Evolutionary conservation across 2,797 vertebrate genomes (phyloP).

Genomic region (Macropodus opercularis): DNA sequence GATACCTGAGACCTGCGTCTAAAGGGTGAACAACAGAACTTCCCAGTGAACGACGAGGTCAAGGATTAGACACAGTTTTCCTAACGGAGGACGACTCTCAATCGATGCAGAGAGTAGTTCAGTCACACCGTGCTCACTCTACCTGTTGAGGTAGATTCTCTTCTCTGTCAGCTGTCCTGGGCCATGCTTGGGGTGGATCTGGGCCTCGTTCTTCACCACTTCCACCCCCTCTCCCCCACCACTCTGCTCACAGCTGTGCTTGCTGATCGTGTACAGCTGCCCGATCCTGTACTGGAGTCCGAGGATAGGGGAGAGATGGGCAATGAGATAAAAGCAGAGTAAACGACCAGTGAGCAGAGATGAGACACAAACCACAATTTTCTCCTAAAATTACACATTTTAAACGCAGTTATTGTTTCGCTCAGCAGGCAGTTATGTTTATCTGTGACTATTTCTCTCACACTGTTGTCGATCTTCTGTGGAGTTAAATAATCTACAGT

Average conservation of each 20-base stretch:
- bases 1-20: conserved; percentile 10
- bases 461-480: too few relatives aligned
- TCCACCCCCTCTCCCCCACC: conserved; percentile 85
- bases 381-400: conserved; percentile 9
- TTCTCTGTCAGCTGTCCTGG: conserved; percentile 84
- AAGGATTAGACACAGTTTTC: conserved; percentile 33
- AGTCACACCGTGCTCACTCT: too few relatives aligned
- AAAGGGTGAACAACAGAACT: conserved; percentile 8
- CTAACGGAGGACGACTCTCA: conserved; percentile 9
- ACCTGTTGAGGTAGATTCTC: conserved; percentile 86
- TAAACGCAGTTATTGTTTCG: conserved; percentile 8
- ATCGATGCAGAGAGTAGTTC: conserved; percentile 21
- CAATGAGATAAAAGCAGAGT: not conserved
- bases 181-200: conserved; percentile 79
- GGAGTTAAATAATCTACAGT: not conserved
- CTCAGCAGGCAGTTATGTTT: conserved; percentile 1
- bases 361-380: conserved; percentile 15
- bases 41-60: conserved; percentile 26
- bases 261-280: conserved; percentile 89
- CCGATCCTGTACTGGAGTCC: conserved; percentile 82
- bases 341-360: conserved; percentile 16
- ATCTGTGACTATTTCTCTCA: not conserved
- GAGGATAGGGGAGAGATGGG: conserved; percentile 7
- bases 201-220: conserved; percentile 81
- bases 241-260: conserved; percentile 87